Evolutionary conservation across 1,140 invertebrate genomes (phyloP).

Genomic region (Drosophila ohnishii): DNA sequence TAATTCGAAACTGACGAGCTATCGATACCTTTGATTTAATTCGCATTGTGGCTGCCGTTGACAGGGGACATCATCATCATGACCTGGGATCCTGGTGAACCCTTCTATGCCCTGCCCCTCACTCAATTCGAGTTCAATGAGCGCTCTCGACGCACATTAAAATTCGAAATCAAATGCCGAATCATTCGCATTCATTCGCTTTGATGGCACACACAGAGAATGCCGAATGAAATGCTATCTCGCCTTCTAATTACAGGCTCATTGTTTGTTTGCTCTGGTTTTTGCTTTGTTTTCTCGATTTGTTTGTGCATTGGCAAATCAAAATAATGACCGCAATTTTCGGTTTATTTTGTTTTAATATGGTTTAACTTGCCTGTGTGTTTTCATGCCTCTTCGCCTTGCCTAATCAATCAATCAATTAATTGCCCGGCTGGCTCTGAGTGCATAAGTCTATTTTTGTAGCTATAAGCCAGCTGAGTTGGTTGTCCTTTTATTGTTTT

Average conservation of each 20-base stretch:
- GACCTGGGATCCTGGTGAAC: neutral
- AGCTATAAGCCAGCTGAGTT: slow-evolving; percentile 44
- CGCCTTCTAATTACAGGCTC: slow-evolving; percentile 35
- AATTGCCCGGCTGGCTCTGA: slow-evolving; percentile 43
- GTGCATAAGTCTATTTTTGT: slow-evolving; percentile 56
- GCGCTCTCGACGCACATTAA: slow-evolving; percentile 33
- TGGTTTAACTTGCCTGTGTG: slow-evolving; percentile 28
- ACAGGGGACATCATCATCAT: slow-evolving; percentile 13
- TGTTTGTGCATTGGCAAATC: slow-evolving; percentile 54
- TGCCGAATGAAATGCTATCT: slow-evolving; percentile 24
- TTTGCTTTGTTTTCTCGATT: slow-evolving; percentile 8
- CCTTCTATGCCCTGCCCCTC: slow-evolving; percentile 2
- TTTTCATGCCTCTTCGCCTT: slow-evolving; percentile 19
- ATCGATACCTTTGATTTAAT: slow-evolving; percentile 45
- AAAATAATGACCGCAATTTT: slow-evolving; percentile 48
- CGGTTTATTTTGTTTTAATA: slow-evolving; percentile 48
- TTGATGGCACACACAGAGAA: slow-evolving; percentile 34
- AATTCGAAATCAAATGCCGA: slow-evolving; percentile 41
- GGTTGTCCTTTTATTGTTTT: slow-evolving; percentile 30
- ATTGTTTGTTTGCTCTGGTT: slow-evolving; percentile 34
- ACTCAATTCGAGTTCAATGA: slow-evolving; percentile 21
- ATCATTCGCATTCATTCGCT: slow-evolving; percentile 37
- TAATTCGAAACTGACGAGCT: slow-evolving; percentile 18
- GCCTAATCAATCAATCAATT: slow-evolving; percentile 62
- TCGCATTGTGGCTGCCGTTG: slow-evolving; percentile 25